Base-by-base conservation (phyloP, 2,797 vertebrate genomes). In the Acanthurus tractus region DNA sequence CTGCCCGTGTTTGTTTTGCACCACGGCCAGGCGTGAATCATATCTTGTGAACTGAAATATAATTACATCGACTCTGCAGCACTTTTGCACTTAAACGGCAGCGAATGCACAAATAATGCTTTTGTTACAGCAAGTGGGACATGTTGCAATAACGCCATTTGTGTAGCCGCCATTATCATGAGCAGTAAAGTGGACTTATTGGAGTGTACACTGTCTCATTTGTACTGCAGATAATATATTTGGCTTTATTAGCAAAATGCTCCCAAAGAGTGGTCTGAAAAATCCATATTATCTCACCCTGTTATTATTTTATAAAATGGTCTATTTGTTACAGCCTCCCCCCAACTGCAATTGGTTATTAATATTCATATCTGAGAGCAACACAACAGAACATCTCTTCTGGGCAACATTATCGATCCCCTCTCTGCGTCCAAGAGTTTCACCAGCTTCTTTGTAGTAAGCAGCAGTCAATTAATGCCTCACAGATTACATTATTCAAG, bases 341-440 rank as follows among this genome's bases (percentile, higher is more conserved):
- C 38, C 8, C n/a, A 46, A 45, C 80, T 20, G 40, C 63, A 40
- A 63, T n/a, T n/a, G 25, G 68, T 58, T 73, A 85, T 92, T 92
- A 87, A 91, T 88, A 91, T 92, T 92, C 86, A 88, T 90, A 74
- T 88, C 71, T 49, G 45, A 25, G 55, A 80, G 69, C 82, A 62
- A 40, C 77, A 73, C 76, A 85, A 74, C 81, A 82, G 71, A 78
- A 68, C 53, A 67, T 75, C 72, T 91, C 81, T 74, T 73, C 76
- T 59, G 78, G 64, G 72, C 72, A 74, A 54, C 67, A 7, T 17
- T 80, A 89, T 92, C 38, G 78, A 89, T 77, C 46, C 3, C 8
- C 25, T 10, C 15, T 69, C 57, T 29, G 50, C 72, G 4, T 83
- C 72, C 63, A 10, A 69, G 63, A 74, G 44, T 85, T 81, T 78